Base-by-base conservation (phyloP, 2,113 vertebrate genomes). In the Syrrhaptes paradoxus region DNA sequence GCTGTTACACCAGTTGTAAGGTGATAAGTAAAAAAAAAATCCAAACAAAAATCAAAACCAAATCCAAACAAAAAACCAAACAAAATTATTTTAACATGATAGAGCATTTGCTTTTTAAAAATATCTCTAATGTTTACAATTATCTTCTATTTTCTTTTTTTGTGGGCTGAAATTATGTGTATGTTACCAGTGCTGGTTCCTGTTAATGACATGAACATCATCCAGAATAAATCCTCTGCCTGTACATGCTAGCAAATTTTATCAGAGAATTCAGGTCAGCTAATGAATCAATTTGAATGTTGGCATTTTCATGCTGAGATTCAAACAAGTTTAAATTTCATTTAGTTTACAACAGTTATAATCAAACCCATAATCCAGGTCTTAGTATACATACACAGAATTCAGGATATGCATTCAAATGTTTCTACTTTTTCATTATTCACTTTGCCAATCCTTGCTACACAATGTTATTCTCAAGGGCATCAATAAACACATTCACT, bases 251-350 rank as follows among this genome's bases (percentile, higher is more conserved):
- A 71, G 51, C 66, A 95, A 91, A 95, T 95, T 77, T 90, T 86
- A 86, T 71, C 89, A 92, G 75, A 83, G 74, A 89, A 95, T 86
- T 93, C 88, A 84, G 83, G 85, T 78, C 77, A 88, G 82, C 65
- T 97, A 96, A 95, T 94, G 76, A 96, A 96, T 91, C 80, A 78
- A 73, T 96, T 80, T 79, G 74, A 85, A 94, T 68, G 73, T 43
- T 94, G 88, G 84, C 65, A 80, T 91, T 80, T 75, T 88, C 93
- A 81, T 34, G 91, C 95, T 95, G 89, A 87, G 87, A 85, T 81
- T 82, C 91, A 90, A 82, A 93, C 85, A 94, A 85, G 76, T 95
- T 89, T 89, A 95, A 77, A 84, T 88, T 91, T 87, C n/a, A 65
- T 88, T 83, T 90, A 55, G 71, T 81, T 94, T 88, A 67, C 55